phyloP scores from a whole-genome alignment of 2,888 invertebrate genomes.

The Smittia sp. region DNA sequence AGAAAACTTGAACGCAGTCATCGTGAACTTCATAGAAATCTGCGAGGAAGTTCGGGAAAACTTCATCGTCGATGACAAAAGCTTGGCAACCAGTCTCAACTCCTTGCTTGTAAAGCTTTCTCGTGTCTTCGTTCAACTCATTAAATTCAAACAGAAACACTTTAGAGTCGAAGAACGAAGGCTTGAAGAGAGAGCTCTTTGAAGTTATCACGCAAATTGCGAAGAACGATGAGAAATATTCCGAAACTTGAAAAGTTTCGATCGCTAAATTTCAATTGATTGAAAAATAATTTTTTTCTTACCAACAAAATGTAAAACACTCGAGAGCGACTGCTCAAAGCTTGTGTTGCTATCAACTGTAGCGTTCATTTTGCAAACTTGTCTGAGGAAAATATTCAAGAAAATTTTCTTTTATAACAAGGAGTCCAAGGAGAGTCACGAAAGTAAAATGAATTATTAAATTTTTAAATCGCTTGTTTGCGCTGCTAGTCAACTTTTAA shows the following conservation, averaged over 20 bases:
- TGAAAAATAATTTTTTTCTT: too few relatives aligned
- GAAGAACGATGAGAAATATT: neutral
- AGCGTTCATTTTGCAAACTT: neutral
- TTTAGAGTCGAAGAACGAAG: neutral
- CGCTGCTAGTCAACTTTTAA: too few relatives aligned
- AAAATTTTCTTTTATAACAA: neutral
- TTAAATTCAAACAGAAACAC: constrained; percentile 11
- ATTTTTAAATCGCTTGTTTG: too few relatives aligned
- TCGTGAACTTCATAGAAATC: constrained; percentile 34
- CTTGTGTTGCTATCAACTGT: neutral
- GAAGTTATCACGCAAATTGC: neutral
- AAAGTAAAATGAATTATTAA: too few relatives aligned
- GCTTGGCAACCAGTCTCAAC: constrained; percentile 23
- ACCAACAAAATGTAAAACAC: neutral
- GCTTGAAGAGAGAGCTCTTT: neutral
- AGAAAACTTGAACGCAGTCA: neutral
- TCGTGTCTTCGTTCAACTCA: neutral
- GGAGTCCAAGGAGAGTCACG: too few relatives aligned
- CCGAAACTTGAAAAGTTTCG: neutral
- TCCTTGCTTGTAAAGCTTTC: neutral
- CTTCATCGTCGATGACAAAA: constrained; percentile 26
- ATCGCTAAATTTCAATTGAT: too few relatives aligned
- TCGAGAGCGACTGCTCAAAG: neutral
- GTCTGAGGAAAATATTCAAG: neutral
- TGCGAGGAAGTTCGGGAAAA: neutral